phyloP scores from a whole-genome alignment of 2,888 invertebrate genomes.

The Clitarchus hookeri region DNA sequence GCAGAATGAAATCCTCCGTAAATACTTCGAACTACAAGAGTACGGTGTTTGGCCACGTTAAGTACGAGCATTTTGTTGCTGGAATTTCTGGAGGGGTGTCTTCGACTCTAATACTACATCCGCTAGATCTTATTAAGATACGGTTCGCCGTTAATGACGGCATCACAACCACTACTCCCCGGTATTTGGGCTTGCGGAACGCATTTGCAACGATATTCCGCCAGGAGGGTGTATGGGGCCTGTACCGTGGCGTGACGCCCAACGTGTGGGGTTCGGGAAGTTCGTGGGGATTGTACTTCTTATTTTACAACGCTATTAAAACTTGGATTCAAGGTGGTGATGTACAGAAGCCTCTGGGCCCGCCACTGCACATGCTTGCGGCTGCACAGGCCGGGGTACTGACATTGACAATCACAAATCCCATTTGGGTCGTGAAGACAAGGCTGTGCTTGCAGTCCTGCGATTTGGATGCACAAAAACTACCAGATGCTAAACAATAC shows the following conservation, averaged over 20 bases:
- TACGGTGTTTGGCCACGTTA: constrained; percentile 68
- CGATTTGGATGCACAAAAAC: constrained; percentile 52
- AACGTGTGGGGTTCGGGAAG: constrained; percentile 97
- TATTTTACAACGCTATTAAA: constrained; percentile 96
- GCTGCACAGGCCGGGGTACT: constrained; percentile 90
- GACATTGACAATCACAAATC: constrained; percentile 92
- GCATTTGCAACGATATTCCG: constrained; percentile 84
- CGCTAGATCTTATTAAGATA: constrained; percentile 96
- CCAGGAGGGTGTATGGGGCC: constrained; percentile 84
- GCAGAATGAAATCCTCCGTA: background rate
- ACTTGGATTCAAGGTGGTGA: constrained; percentile 90
- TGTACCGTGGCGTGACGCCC: constrained; percentile 96
- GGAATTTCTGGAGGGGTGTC: constrained; percentile 96
- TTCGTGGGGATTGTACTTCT: constrained; percentile 98
- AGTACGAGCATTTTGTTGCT: constrained; percentile 93
- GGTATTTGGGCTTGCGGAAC: constrained; percentile 81
- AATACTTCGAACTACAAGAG: background rate
- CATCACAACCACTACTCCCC: constrained; percentile 78
- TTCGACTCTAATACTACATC: constrained; percentile 92
- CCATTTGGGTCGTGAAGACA: constrained; percentile 99
- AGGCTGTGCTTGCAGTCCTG: constrained; percentile 94
- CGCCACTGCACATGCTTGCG: constrained; percentile 86
- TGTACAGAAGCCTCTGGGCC: constrained; percentile 78
- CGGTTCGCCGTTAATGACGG: constrained; percentile 91
- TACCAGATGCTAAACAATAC: constrained; percentile 69